Base-by-base conservation (phyloP, 1,140 invertebrate genomes). In the Dufourea novaeangliae region DNA sequence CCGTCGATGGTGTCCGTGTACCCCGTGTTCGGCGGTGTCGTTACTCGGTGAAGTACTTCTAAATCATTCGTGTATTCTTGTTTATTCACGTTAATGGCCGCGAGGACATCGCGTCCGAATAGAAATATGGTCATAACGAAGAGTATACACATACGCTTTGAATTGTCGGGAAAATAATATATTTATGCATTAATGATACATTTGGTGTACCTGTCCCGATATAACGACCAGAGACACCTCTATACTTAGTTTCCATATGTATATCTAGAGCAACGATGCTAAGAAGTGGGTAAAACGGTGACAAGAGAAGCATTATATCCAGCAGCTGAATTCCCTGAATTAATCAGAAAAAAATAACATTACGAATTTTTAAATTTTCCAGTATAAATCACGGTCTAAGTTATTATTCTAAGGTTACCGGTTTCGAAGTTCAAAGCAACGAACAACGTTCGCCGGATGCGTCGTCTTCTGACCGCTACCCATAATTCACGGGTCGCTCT, bases 51-150 rank as follows among this genome's bases (percentile, higher is more conserved):
- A 74, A 80, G 52, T 64, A 69, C 46, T 41, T 61, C 61, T 79
- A 71, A 83, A 79, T 73, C 69, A 67, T 12, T 25, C n/a, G 56
- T 29, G 50, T 54, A 79, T 83, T 61, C 71, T 63, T 67, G 81
- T 82, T 79, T 79, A 84, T 79, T 74, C 39, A 82, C 81, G 61
- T 17, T 29, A 17, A 39, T 7, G 22, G 27, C 17, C 25, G 52
- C 54, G 54, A 29, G 41, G 63, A 68, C 11, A 20, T 52, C 4
- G 22, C 56, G 44, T 32, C 22, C 41, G 14, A 22, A 4, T 27
- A 56, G 61, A 68, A 74, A 79, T 54, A 54, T 32, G 54, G 20
- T 66, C 62, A 2, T 41, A 56, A n/a, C 25, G 44, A 41, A 71
- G 14, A 46, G 17, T n/a, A 20, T 46, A 5, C 17, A 5, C 17